Evolutionary conservation across 2,797 vertebrate species (phyloP).

Genomic region (Notoglanidium macrostoma): DNA sequence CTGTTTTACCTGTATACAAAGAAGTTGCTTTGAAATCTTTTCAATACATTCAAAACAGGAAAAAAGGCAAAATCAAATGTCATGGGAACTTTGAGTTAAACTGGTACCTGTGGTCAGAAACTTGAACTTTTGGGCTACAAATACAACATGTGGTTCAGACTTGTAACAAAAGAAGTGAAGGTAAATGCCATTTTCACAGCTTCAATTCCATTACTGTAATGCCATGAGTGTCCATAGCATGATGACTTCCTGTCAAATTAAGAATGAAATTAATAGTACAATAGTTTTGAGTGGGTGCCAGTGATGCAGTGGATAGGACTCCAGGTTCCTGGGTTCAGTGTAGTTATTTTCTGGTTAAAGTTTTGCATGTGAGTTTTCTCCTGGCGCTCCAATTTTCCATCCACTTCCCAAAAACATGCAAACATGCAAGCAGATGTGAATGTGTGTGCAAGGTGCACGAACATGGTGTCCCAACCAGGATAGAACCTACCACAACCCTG

Average conservation of each 20-base stretch:
- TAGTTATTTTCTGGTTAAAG: neutral
- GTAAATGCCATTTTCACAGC: neutral
- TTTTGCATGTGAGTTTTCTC: neutral
- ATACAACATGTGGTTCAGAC: neutral
- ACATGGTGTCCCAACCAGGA: neutral
- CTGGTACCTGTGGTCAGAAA: neutral
- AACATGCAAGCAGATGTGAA: neutral
- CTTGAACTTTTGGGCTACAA: neutral
- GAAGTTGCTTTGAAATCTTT: neutral
- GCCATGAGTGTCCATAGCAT: neutral
- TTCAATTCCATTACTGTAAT: neutral
- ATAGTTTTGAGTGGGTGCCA: neutral
- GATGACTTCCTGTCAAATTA: neutral
- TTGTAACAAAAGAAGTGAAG: neutral
- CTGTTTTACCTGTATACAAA: neutral
- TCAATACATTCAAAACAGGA: neutral
- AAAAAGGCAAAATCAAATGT: neutral
- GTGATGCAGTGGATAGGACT: neutral
- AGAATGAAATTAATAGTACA: neutral
- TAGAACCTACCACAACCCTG: neutral
- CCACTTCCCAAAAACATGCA: neutral
- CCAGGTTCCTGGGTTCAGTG: neutral
- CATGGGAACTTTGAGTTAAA: neutral
- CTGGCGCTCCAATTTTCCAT: neutral
- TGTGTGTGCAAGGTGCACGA: no score